Evolutionary conservation across 2,888 invertebrate species (phyloP), one percentile per base, ranked within the genome.

Genomic region (Carterocephalus palaemon): DNA sequence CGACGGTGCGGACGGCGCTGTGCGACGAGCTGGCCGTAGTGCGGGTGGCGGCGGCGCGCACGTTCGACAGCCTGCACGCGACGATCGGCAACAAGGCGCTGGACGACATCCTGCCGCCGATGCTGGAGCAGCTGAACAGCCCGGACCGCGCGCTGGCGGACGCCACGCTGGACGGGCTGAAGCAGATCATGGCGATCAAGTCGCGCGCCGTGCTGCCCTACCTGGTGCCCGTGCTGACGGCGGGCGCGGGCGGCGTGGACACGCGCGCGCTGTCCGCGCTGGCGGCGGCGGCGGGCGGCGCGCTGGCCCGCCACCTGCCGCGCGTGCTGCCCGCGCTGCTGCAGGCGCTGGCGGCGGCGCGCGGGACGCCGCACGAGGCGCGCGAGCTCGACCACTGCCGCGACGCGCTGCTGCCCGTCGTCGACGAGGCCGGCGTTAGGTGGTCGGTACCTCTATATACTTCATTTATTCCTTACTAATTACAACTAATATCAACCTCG

Each of bases 141-240:
- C 91, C 93, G 1, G 93, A 97, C 83, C 89, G 91, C 0, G 90
- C 89, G 12, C 83, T 92, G 38, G 95, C 95, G 0, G 98, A 98
- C 68, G 93, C 94, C 67, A 95, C 98, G 5, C 88, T 99, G 53
- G 99, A 99, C 74, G 99, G 99, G 10, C 88, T 99, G 56, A 92
- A 96, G 47, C 98, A 98, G 89, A 95, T 99, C 24, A 97, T 99
- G 96, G 93, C 95, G 7, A 95, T 98, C 46, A 99, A 98, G 84
- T 96, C 97, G 0, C 90, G 95, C 57, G 97, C 97, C 0, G 98
- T 99, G 42, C 86, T 99, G 56, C 99, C 99, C 0, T 98, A 98
- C 81, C 90, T 99, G 50, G 94, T 99, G 49, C 99, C 99, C 2
- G 95, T 97, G 84, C 85, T 99, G 64, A 97, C 96, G 0, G 91